A percentile compares a stretch with the other conserved stretches of the same genome.
Evolutionary conservation across 2,797 vertebrate species (phyloP).

Genomic region (Manis javanica): DNA sequence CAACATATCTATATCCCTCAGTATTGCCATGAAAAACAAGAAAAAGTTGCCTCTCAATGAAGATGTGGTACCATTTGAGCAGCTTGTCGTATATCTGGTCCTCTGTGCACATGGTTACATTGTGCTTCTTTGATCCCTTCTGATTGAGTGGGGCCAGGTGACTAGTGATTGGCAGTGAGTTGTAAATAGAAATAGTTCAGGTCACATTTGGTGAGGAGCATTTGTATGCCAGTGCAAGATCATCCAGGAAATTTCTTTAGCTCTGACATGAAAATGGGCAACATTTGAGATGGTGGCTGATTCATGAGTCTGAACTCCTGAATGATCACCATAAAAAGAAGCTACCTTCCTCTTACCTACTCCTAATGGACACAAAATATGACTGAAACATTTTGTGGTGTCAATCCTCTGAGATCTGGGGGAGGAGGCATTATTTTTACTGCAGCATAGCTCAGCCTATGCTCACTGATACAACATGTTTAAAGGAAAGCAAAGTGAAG

Average conservation of each 20-base stretch:
- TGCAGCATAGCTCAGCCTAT: background rate
- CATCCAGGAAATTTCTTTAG: background rate
- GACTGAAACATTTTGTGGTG: background rate
- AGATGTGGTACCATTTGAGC: too few relatives aligned
- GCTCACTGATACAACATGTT: background rate
- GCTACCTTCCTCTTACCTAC: background rate
- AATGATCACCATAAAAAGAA: background rate
- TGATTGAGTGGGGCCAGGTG: background rate
- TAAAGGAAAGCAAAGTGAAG: background rate
- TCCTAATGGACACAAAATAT: background rate
- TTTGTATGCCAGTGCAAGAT: background rate
- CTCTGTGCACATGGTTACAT: background rate
- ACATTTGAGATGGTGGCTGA: background rate
- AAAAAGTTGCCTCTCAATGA: background rate
- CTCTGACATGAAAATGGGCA: background rate
- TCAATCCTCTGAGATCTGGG: background rate
- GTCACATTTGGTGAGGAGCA: background rate
- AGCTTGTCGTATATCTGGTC: background rate
- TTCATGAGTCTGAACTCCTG: background rate
- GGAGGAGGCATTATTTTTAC: background rate
- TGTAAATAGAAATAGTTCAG: background rate
- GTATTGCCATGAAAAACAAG: background rate
- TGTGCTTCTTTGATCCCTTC: background rate
- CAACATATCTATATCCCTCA: background rate
- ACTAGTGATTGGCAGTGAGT: background rate